Evolutionary conservation across 2,797 vertebrate species (phyloP).

Genomic region (Brachyrhaphis roseni): DNA sequence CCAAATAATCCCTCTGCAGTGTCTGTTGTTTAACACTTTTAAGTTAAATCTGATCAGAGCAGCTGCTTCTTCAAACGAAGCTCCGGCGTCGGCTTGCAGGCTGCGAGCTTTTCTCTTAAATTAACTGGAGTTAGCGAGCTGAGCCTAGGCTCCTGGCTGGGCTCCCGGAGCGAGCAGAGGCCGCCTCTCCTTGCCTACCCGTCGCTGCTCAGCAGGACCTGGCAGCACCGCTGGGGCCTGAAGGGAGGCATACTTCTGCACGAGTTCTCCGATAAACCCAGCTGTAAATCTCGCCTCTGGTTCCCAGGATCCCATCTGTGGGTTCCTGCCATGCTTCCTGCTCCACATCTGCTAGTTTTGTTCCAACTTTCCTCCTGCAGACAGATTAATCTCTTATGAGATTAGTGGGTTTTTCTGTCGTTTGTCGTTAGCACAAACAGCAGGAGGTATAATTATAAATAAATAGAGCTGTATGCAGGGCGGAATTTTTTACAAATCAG

Average conservation of each 20-base stretch:
- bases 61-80: constrained; percentile 3
- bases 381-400: neutral
- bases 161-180: constrained; percentile 51
- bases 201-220: constrained; percentile 43
- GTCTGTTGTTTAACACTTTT: constrained; percentile 27
- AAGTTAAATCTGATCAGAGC: constrained; percentile 53
- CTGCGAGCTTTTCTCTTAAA: constrained; percentile 30
- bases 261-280: constrained; percentile 25
- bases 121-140: constrained; percentile 41
- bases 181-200: constrained; percentile 18
- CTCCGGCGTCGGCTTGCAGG: constrained; percentile 3
- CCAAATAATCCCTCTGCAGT: too few species aligned
- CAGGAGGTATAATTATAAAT: neutral
- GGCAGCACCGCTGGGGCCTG: constrained; percentile 28
- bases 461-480: neutral
- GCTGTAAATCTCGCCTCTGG: constrained; percentile 33
- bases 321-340: neutral
- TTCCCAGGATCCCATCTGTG: constrained; percentile 21
- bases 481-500: neutral
- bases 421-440: neutral
- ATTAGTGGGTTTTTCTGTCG: neutral
- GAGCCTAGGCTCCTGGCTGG: constrained; percentile 17
- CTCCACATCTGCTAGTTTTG: constrained; percentile 17
- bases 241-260: constrained; percentile 41
- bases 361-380: constrained; percentile 11